Evolutionary conservation across 2,888 invertebrate genomes (phyloP), one percentile per base, ranked within the genome.

Genomic region (Lissocephala sabroskyi): DNA sequence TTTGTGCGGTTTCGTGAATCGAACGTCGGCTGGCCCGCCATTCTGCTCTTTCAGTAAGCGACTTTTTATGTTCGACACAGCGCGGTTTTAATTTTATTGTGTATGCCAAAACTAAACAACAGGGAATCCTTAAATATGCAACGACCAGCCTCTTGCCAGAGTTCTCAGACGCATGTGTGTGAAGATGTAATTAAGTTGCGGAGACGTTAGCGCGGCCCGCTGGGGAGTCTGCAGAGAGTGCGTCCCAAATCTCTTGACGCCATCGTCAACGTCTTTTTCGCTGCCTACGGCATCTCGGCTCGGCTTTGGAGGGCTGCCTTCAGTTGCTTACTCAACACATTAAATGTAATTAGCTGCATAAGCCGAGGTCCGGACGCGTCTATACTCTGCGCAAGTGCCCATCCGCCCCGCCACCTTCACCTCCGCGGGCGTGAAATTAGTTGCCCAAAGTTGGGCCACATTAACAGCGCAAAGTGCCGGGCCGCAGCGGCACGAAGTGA

Each of bases 1-100:
- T 73, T 76, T 79, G 73, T 73, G 79, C 62, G 79, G 79, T 78
- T 78, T 76, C 79, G 79, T 78, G 73, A 64, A 62, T 65, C 73
- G n/a, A n/a, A n/a, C n/a, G n/a, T n/a, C n/a, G n/a, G n/a, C n/a
- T n/a, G n/a, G 62, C 70, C 60, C 51, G 52, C 47, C 43, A 49
- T 42, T 44, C 41, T 55, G 66, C 65, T 78, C 76, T 79, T 60
- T 67, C 62, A 79, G 62, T 79, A 73, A 73, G 73, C 73, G 79
- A 67, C 65, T 78, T 73, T 79, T 79, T 73, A 68, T 76, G 77
- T 79, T 56, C 65, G 19, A n/a, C n/a, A n/a, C n/a, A n/a, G 5
- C 16, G 79, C 54, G 77, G 79, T 79, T 76, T 76, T 78, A 78
- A 71, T 78, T 71, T 71, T 73, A 75, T 78, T 71, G 23, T 23